Evolutionary conservation across 2,797 vertebrate genomes (phyloP).

Genomic region (Melanotaenia nigrans): DNA sequence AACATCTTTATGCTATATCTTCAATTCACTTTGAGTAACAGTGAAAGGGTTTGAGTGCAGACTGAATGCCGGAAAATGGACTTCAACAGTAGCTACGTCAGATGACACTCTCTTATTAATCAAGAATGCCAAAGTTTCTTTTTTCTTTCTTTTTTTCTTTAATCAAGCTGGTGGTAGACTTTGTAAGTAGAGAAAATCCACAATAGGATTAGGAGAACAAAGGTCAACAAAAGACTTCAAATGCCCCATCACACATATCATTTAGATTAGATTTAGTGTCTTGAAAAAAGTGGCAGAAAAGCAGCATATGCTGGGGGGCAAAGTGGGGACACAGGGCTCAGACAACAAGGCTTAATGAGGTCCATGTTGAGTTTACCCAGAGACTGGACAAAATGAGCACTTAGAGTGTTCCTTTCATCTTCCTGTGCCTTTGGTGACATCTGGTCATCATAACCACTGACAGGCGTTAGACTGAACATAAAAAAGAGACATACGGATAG

Average conservation of each 20-base stretch:
- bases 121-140: too few relatives aligned
- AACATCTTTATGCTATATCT: not conserved
- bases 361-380: not conserved
- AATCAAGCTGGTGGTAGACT: conserved; percentile 5
- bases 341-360: conserved; percentile 18
- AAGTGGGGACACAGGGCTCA: not conserved
- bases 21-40: not conserved
- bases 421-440: not conserved
- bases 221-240: conserved; percentile 41
- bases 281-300: conserved; percentile 46
- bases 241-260: conserved; percentile 31
- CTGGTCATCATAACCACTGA: not conserved
- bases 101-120: too few relatives aligned
- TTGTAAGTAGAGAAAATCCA: conserved; percentile 27
- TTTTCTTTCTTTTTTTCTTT: not conserved
- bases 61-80: not conserved
- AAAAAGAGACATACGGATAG: conserved; percentile 27
- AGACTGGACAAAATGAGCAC: conserved; percentile 4
- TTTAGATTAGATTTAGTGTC: conserved; percentile 45
- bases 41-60: not conserved
- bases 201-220: conserved; percentile 37
- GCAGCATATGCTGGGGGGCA: conserved; percentile 18
- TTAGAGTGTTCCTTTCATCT: not conserved
- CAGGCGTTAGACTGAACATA: conserved; percentile 3
- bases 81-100: not conserved